Percentiles rank a stretch among this genome's conserved stretches.
Conservation (phyloP, 1,140 invertebrate species). For the Ceratosolen fusciceps region DNA sequence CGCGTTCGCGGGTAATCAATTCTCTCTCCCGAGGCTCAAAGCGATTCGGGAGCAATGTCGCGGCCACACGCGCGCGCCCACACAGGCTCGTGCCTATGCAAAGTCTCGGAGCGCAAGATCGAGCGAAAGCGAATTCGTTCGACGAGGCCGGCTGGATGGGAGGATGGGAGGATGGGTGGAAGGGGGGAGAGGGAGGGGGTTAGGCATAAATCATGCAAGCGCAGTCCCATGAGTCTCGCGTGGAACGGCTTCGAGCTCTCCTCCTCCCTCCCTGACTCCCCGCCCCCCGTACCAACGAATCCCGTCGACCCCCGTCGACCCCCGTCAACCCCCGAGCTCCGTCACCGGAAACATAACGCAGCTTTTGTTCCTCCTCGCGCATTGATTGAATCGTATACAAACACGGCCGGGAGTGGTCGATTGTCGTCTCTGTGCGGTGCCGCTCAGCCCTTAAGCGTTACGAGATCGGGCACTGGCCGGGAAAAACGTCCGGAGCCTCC, state of each 20-base stretch:
- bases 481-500: conserved; percentile 31
- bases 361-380: conserved; percentile 55
- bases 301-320: too few species aligned
- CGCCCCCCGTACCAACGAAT: neutral
- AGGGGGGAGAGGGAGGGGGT: too few species aligned
- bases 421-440: too few species aligned
- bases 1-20: neutral
- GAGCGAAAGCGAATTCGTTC: conserved; percentile 54
- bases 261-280: too few species aligned
- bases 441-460: conserved; percentile 34
- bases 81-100: neutral
- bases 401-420: conserved; percentile 33
- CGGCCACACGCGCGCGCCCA: neutral
- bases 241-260: neutral
- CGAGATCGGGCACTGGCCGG: too few species aligned
- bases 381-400: conserved; percentile 58
- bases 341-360: conserved; percentile 49
- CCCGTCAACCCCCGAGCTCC: too few species aligned
- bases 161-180: too few species aligned
- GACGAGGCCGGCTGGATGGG: too few species aligned
- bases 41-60: neutral
- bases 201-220: conserved; percentile 56
- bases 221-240: conserved; percentile 23
- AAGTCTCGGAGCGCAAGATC: neutral
- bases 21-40: neutral